Evolutionary conservation across 1,140 invertebrate species (phyloP), one percentile per base, ranked within the genome.

Genomic region (Hyposmocoma kahamanoa): DNA sequence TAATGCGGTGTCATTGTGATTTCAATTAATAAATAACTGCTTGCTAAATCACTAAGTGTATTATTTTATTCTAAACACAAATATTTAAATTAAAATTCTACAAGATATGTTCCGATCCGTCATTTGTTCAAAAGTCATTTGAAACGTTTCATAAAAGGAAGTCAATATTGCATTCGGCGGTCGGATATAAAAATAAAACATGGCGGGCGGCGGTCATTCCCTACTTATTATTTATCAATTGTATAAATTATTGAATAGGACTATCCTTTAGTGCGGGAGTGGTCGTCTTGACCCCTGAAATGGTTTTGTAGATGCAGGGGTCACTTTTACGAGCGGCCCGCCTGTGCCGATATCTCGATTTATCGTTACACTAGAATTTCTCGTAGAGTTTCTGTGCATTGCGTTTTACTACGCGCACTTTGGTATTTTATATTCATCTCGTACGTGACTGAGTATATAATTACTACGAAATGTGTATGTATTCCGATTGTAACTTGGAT

Each of bases 181-280:
- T 36, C 15, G 15, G 32, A 26, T 22, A 61, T 53, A 62, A 63
- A 67, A 54, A 62, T 62, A 47, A 42, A 32, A 41, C 36, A 39
- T 44, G 28, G 42, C 56, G 22, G 47, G 22, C 32, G 47, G 22
- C 50, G 32, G 52, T 47, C 47, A 39, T 51, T 41, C 47, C 19
- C 53, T 50, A 81, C 81, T 69, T 78, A 81, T 80, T 84, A 81
- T 84, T 84, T 80, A 84, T 84, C 72, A 80, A 80, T 80, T 75
- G 77, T 80, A 82, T 82, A 82, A 75, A 77, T 81, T 82, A 82
- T 81, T 76, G 78, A 80, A 63, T 65, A 56, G 51, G 36, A 52
- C 58, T 59, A 58, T 55, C 34, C 44, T 50, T 39, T 56, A 48
- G 43, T 38, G 46, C 47, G 38, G 22, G 43, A 28, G 46, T 44